These are phyloP conservation scores for Nanger granti DNA, from an alignment of 2,113 vertebrate genomes.

Conservation along the genomic window DNA sequence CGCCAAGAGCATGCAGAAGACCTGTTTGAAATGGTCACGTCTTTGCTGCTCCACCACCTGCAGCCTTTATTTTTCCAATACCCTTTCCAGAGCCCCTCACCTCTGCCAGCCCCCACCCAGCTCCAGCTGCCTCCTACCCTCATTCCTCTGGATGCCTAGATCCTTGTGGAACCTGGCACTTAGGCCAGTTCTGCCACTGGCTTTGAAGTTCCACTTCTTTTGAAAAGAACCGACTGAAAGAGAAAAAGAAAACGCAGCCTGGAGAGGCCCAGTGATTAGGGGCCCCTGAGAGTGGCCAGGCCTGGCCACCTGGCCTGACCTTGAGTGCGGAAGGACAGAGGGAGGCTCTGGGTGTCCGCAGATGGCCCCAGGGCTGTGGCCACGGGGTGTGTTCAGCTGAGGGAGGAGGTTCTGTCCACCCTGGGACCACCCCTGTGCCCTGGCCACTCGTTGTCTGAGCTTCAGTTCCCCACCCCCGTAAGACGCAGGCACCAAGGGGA, in stretches of 20 bases:
- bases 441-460: neutral
- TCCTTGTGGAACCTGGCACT: neutral
- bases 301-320: rapidly evolving
- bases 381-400: rapidly evolving
- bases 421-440: rapidly evolving
- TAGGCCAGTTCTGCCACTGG: neutral
- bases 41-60: neutral
- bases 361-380: neutral
- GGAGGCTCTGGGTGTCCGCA: rapidly evolving
- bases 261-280: neutral
- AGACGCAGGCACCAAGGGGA: rapidly evolving
- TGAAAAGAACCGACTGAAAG: neutral
- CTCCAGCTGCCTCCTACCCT: neutral
- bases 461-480: neutral
- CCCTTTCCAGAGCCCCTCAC: neutral
- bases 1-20: neutral
- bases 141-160: neutral
- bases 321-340: neutral
- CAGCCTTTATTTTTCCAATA: neutral
- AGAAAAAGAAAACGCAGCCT: neutral
- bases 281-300: neutral
- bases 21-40: neutral
- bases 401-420: neutral
- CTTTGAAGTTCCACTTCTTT: neutral
- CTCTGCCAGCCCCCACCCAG: rapidly evolving